These are phyloP conservation scores for Gymnothorax reevesii DNA, from an alignment of 2,797 vertebrate genomes.

Conservation along the genomic window DNA sequence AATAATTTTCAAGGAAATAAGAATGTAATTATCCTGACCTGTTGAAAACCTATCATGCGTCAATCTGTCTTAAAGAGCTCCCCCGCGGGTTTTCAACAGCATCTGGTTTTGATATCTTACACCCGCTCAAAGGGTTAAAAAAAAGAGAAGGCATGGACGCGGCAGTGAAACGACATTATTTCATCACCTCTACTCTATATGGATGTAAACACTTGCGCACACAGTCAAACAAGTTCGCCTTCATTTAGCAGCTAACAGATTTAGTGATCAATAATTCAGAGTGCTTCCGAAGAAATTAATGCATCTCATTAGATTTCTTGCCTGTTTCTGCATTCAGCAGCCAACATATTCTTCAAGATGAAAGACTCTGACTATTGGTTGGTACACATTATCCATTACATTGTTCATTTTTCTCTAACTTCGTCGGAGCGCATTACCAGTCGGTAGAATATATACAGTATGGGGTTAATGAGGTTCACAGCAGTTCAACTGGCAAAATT, in stretches of 20 bases:
- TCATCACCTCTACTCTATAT: background rate
- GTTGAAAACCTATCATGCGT: too few relatives aligned
- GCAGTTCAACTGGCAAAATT: too few relatives aligned
- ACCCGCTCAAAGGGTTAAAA: too few relatives aligned
- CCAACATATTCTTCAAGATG: background rate
- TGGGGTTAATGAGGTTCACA: background rate
- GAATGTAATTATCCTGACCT: too few relatives aligned
- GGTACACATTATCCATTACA: background rate
- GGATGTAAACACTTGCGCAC: background rate
- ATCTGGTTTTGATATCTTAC: too few relatives aligned
- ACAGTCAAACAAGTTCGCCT: background rate
- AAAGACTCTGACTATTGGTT: background rate
- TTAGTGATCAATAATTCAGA: slow-evolving; percentile 5
- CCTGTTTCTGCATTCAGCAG: background rate
- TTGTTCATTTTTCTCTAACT: background rate
- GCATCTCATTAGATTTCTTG: background rate
- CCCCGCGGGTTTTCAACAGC: too few relatives aligned
- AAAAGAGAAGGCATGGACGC: background rate
- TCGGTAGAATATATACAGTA: background rate
- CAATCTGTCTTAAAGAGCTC: too few relatives aligned
- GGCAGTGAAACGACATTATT: background rate
- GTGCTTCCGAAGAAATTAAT: background rate
- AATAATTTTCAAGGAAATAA: too few relatives aligned
- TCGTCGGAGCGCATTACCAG: background rate
- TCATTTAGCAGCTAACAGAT: background rate